Percentiles rank a stretch among this genome's conserved stretches.
Evolutionary conservation across 1,140 invertebrate species (phyloP).

Genomic region (Tenebrio molitor): DNA sequence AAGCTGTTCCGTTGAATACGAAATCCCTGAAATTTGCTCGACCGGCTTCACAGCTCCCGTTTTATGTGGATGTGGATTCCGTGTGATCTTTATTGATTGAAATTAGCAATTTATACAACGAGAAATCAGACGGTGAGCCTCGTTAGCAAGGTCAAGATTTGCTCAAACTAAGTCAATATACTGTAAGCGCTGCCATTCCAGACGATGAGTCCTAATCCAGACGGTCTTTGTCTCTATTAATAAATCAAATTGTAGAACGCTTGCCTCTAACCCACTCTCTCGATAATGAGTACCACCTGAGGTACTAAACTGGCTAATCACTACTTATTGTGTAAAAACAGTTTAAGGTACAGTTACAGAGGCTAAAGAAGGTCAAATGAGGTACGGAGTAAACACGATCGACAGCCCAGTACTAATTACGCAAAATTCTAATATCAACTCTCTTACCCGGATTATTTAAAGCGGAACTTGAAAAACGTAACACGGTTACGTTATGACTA

Average conservation of each 20-base stretch:
- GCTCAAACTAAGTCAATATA: background rate
- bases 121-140: background rate
- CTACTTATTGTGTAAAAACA: background rate
- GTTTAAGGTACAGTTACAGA: constrained; percentile 10
- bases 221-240: no score
- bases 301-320: background rate
- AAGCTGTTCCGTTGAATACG: no score
- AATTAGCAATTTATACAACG: constrained; percentile 1
- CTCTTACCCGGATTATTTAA: constrained; percentile 14
- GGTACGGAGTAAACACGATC: background rate
- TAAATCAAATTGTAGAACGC: no score
- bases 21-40: no score
- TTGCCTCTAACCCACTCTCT: no score
- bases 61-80: background rate
- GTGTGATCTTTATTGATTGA: constrained; percentile 3
- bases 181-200: no score
- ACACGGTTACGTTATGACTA: background rate
- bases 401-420: background rate
- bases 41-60: background rate
- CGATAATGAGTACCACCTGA: background rate
- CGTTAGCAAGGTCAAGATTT: background rate
- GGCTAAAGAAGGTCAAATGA: constrained; percentile 14
- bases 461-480: background rate
- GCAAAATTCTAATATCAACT: background rate
- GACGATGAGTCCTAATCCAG: no score